Conservation (phyloP, 2,888 invertebrate species). For the Julus scandinavius region DNA sequence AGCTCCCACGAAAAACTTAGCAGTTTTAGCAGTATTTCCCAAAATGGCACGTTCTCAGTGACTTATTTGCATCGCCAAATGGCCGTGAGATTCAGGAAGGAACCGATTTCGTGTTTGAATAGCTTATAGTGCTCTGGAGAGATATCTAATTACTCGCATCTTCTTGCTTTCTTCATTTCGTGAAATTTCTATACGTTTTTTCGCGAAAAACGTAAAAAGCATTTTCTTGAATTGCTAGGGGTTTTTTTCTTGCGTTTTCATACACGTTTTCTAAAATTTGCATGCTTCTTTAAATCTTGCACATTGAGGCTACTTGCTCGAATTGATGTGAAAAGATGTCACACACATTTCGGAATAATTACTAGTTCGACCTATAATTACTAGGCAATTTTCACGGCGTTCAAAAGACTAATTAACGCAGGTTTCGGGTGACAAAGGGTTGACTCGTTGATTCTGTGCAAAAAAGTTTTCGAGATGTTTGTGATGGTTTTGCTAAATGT, state of each 20-base stretch:
- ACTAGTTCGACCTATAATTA: background rate
- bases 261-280: background rate
- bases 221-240: background rate
- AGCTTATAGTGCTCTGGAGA: constrained; percentile 6
- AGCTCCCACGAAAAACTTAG: background rate
- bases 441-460: no score
- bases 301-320: background rate
- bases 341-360: constrained; percentile 2
- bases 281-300: background rate
- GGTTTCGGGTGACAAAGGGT: background rate
- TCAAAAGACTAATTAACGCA: background rate
- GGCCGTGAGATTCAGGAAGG: background rate
- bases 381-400: background rate
- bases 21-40: background rate
- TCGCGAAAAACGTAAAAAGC: background rate
- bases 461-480: no score
- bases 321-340: background rate
- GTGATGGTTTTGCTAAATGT: no score
- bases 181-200: background rate
- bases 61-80: background rate
- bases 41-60: background rate
- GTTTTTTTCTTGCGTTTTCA: background rate
- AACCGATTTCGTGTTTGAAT: constrained; percentile 27
- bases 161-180: constrained; percentile 18
- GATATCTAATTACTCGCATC: background rate